phyloP scores from a whole-genome alignment of 1,140 invertebrate species.

The Pinna nobilis region DNA sequence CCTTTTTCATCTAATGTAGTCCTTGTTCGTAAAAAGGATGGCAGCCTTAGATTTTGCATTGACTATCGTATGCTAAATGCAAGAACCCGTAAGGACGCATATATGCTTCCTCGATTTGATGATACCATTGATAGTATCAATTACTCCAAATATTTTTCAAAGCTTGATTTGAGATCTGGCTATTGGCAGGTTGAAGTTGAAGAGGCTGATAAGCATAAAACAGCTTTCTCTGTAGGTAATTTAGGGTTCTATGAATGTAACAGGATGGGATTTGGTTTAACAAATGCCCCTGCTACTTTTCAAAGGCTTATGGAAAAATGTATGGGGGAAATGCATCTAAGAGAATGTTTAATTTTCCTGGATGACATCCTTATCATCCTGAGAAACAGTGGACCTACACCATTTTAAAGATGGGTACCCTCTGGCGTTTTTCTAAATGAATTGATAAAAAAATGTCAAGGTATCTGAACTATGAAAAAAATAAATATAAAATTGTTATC shows the following conservation, averaged over 20 bases:
- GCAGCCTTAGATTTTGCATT: conserved; percentile 6
- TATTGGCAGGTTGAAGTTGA: conserved; percentile 25
- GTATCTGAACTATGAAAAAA: too few relatives aligned
- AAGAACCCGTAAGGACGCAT: background rate
- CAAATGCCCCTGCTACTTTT: conserved; percentile 28
- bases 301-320: conserved; percentile 23
- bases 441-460: too few relatives aligned
- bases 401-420: too few relatives aligned
- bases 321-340: conserved; percentile 16
- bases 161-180: conserved; percentile 6
- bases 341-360: conserved; percentile 20
- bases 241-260: conserved; percentile 26
- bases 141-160: conserved; percentile 15
- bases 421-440: too few relatives aligned
- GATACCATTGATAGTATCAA: background rate
- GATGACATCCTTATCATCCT: conserved; percentile 17
- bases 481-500: too few relatives aligned
- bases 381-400: too few relatives aligned
- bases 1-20: conserved; percentile 11
- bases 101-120: conserved; percentile 16
- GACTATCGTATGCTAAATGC: conserved; percentile 1
- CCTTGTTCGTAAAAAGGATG: conserved; percentile 10
- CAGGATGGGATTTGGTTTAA: conserved; percentile 12
- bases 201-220: conserved; percentile 8
- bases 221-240: conserved; percentile 14